Percentiles rank a stretch among this genome's conserved stretches.
Evolutionary conservation across 2,797 vertebrate species (phyloP).

Genomic region (Bovichtus variegatus): DNA sequence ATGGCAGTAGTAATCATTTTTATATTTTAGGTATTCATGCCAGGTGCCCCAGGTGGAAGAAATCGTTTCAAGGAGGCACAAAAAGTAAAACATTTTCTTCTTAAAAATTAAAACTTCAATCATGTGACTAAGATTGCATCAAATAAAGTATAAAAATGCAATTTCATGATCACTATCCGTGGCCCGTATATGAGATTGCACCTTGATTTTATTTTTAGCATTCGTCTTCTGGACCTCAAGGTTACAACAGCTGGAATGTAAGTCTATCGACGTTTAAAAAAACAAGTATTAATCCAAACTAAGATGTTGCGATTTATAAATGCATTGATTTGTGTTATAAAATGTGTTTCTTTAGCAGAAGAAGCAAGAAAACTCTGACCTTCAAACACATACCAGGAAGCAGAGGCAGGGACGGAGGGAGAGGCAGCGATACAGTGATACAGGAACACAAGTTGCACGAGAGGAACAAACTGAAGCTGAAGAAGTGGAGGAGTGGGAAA

Average conservation of each 20-base stretch:
- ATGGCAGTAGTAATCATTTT: neutral
- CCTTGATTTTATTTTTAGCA: conserved; percentile 70
- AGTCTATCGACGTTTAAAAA: conserved; percentile 34
- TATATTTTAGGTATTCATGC: conserved; percentile 79
- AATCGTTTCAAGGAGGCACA: conserved; percentile 55
- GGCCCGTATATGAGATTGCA: conserved; percentile 2
- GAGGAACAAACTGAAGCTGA: conserved; percentile 17
- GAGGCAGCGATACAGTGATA: conserved; percentile 31
- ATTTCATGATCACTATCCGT: conserved; percentile 12
- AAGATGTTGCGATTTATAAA: neutral
- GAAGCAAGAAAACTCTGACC: conserved; percentile 53
- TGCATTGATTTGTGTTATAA: conserved; percentile 1
- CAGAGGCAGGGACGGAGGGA: conserved; percentile 36
- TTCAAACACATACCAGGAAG: neutral
- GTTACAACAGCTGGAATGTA: conserved; percentile 79
- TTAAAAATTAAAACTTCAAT: conserved; percentile 13
- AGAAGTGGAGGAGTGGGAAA: conserved; percentile 32
- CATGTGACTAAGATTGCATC: neutral
- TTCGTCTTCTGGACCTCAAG: conserved; percentile 77
- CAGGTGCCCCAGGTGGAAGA: conserved; percentile 76
- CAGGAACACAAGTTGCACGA: conserved; percentile 23
- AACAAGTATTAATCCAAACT: neutral
- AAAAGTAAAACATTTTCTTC: conserved; percentile 61
- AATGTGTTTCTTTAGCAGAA: conserved; percentile 58
- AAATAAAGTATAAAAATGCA: conserved; percentile 29